Base-by-base conservation (phyloP, 1,140 invertebrate species). In the Hetaerina americana region DNA sequence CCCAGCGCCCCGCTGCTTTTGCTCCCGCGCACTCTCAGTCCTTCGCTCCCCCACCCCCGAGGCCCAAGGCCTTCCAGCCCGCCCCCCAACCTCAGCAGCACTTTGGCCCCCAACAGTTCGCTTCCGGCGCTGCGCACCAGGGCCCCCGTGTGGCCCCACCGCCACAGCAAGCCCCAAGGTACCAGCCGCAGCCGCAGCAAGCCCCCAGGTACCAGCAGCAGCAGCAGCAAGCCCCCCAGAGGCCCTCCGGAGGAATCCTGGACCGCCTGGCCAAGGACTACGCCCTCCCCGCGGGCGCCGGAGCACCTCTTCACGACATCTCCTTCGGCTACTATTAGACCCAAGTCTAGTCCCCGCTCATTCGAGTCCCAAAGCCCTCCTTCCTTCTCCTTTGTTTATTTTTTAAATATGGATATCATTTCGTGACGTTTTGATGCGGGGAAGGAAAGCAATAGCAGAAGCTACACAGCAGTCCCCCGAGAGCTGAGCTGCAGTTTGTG, bases 241-340 rank as follows among this genome's bases (percentile, higher is more conserved):
- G 24, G 12, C 29, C 29, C 22, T 69, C 72, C 27, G 86, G 86
- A 57, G 87, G 90, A n/a, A 85, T 92, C 77, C 81, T 92, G 22
- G 91, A 92, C 76, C 89, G 92, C 76, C 83, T 93, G n/a, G 87
- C 90, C 24, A 87, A 89, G 76, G 90, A 93, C 75, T 92, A 90
- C 77, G 87, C 90, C 15, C 79, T 93, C 24, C 90, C 91, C 0
- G 83, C 87, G 76, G 85, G 85, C 49, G 84, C 83, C 10, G 85
- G 89, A 12, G 83, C 87, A 1, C 86, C 90, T 0, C 80, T 90
- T 22, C 90, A 92, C 76, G 91, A 92, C 77, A 92, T 92, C 77
- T 88, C 89, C 71, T 93, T 92, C 76, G 89, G 90, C 1, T 74
- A 40, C 74, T 73, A 66, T 71, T 70, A 73, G 57, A 67, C 24